Base-by-base conservation (phyloP, 2,113 vertebrate species). In the human (Homo sapiens) region DNA sequence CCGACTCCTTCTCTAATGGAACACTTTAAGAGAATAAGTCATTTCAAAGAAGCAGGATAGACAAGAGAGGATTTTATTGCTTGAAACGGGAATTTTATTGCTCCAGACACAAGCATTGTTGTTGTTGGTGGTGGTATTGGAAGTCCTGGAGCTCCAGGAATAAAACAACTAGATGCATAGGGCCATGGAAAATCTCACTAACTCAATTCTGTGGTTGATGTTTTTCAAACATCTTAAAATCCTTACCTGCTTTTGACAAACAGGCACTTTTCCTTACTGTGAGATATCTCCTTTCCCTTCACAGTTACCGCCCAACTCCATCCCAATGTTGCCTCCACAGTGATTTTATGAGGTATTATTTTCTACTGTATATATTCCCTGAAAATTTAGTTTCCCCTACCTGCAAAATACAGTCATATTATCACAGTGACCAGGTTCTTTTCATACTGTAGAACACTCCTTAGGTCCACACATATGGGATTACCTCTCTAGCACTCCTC, bases 1-100 rank as follows among this genome's bases (percentile, higher is more conserved):
- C 20, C 10, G 16, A 40, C 10, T 68, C 27, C 40, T 76, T 20
- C 50, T 80, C 14, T 50, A 66, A 0, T 1, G 27, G 50, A 38
- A 85, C 4, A 66, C 22, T 89, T 91, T 66, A 40, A 48, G 48
- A 50, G 73, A 79, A 92, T 40, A 92, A 89, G 94, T 82, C 50
- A 66, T 14, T 84, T 64, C 22, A 40, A 79, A 55, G 10, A 43
- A 66, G 30, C 72, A 76, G 75, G 85, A 66, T 2, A 48, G 61
- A 88, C 4, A 52, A 20, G 55, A 38, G 48, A 64, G 20, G 13
- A 57, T 43, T 75, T 59, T 70, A 59, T 17, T 40, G 43, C 76
- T 61, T 8, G 38, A 68, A 70, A 64, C 8, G 66, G 61, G 25
- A 38, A 20, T 11, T 81, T 64, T 25, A 50, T 48, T 59, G 83